Evolutionary conservation across 2,888 invertebrate genomes (phyloP), one percentile per base, ranked within the genome.

Genomic region (Eurytoma californica): DNA sequence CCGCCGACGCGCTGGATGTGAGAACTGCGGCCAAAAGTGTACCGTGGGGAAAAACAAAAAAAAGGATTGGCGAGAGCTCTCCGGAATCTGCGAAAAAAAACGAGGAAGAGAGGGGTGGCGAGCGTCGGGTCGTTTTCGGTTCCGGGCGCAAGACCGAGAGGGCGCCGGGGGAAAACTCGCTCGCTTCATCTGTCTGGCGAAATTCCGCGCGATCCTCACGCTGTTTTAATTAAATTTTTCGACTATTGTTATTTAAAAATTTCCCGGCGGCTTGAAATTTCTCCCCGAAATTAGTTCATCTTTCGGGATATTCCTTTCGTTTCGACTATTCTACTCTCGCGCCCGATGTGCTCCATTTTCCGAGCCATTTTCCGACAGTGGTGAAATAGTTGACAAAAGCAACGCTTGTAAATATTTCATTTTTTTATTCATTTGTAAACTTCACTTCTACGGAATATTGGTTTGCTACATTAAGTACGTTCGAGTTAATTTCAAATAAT

Each of bases 191-290:
- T 74, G 58, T 74, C 74, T 58, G 51, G 18, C 18, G 9, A 28
- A 74, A 74, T 66, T 74, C 58, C 58, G 49, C 3, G 20, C 74
- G 49, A 58, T 58, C 66, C 74, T 47, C 18, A 13, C 14, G 49
- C 66, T 58, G 49, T 74, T 74, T 67, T 74, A 74, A 74, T 74
- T 74, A 74, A 74, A 74, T 74, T 74, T 74, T 74, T 74, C 28
- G 13, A 74, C 49, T 66, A 67, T 74, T 74, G 66, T 66, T 74
- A 58, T 66, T 66, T 74, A 58, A 67, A 74, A 58, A 47, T 66
- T 74, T 58, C 58, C 66, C 74, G 74, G 49, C 51, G 30, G 55
- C 55, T 65, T 20, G 18, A 28, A 55, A 65, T 65, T 65, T 55
- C 53, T 5, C 14, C 9, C 30, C 16, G 14, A 20, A 18, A 66